Evolutionary conservation across 2,888 invertebrate genomes (phyloP), one percentile per base, ranked within the genome.

Genomic region (Epirrita christyi): DNA sequence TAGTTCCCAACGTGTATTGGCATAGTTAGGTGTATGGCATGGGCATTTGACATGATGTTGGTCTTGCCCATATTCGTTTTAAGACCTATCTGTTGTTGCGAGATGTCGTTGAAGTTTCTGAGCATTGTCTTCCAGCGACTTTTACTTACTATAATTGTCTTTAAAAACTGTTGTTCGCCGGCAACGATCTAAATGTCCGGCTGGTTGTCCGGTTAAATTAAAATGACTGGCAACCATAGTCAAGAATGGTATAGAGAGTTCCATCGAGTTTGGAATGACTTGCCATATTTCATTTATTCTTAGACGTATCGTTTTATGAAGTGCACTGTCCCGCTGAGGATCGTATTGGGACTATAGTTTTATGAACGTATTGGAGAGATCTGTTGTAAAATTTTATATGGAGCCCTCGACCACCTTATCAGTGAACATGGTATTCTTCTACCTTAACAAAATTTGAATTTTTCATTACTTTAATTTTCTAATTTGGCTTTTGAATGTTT

Each of bases 221-320:
- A 27, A 28, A 27, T 29, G 13, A 8, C 5, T 10, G 21, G 28
- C 48, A 37, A 9, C 53, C 9, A 7, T 37, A 47, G 41, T 44
- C 14, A 27, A 37, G 29, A 27, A 37, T 34, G 46, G 29, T 40
- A 81, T 85, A 85, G 81, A 83, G 21, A 21, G 81, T 81, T 81
- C 80, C 76, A 76, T 70, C 63, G 74, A 80, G 73, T 79, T 73
- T 75, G 67, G 73, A 78, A 79, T 77, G 76, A 77, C 75, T 76
- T 68, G 72, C 72, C 64, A 72, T 81, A 75, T 81, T 81, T 80
- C 77, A 75, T 75, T 75, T 75, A 76, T 79, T 71, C 63, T 69
- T 61, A 52, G 64, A 62, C 58, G 65, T 70, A 71, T 72, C 66
- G 63, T 62, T 70, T 55, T 63, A 63, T 62, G 61, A 67, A 59